Evolutionary conservation across 2,888 invertebrate species (phyloP).

Genomic region (Leucophora obtusa): DNA sequence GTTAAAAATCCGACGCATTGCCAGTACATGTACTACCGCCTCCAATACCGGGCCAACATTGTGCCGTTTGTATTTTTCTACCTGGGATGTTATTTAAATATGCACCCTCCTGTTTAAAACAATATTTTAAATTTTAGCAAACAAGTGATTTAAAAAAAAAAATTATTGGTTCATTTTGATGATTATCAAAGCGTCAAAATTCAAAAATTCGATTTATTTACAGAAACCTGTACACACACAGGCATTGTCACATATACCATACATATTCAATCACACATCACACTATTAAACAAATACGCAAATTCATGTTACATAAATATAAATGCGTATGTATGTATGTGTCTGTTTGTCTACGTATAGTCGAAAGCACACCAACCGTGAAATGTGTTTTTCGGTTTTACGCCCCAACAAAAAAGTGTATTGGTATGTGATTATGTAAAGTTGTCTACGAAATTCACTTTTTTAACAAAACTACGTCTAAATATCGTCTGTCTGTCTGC

Average conservation of each 20-base stretch:
- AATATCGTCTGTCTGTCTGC: conserved; percentile 33
- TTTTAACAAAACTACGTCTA: conserved; percentile 32
- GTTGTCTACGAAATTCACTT: conserved; percentile 9
- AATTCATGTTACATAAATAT: neutral
- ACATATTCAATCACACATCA: neutral
- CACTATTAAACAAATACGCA: conserved; percentile 14
- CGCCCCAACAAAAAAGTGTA: conserved; percentile 47
- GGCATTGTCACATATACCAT: neutral
- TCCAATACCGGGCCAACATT: too few relatives aligned
- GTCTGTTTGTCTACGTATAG: neutral
- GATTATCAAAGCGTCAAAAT: conserved; percentile 59
- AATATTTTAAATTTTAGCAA: neutral
- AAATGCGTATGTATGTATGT: neutral
- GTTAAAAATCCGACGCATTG: too few relatives aligned
- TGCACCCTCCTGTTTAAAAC: conserved; percentile 39
- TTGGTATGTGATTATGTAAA: conserved; percentile 1
- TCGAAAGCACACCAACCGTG: conserved; percentile 48
- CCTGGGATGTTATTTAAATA: conserved; percentile 48
- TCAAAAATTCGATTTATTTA: conserved; percentile 60
- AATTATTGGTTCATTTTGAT: conserved; percentile 42
- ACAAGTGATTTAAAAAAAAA: conserved; percentile 26
- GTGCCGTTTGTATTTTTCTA: too few relatives aligned
- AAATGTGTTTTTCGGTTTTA: conserved; percentile 63
- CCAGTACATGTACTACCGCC: too few relatives aligned
- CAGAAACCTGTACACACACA: conserved; percentile 19